Base-by-base conservation (phyloP, 2,113 vertebrate genomes). In the Neogale vison region DNA sequence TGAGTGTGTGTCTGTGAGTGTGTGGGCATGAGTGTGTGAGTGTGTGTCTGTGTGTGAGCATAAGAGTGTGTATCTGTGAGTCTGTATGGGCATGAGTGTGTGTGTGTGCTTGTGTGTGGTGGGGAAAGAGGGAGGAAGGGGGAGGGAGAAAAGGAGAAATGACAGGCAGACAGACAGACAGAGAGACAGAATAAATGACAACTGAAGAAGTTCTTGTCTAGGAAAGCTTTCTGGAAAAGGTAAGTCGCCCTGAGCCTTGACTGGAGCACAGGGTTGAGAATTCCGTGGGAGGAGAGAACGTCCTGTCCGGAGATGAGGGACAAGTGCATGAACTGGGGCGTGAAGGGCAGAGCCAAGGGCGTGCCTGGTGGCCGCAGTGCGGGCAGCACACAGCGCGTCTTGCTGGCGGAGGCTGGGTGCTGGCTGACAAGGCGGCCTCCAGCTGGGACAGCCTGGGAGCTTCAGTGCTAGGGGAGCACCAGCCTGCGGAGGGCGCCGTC, bases 311-410 rank as follows among this genome's bases (percentile, higher is more conserved):
- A 84, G 61, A 14, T 45, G 29, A 29, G 59, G 26, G 47, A 36
- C 1, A 0, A 42, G 45, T 12, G 7, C 6, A 10, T 36, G 50
- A 67, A 9, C n/a, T 4, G 71, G 47, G 59, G 13, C 17, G 0
- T 15, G 72, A 57, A 65, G 1, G 20, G 7, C 50, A 20, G 36
- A 13, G 50, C 36, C 6, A 45, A 45, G 0, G 4, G 21, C 1
- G 7, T 2, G 14, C 39, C 59, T n/a, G 79, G 20, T 11, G 12
- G 89, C 7, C 1, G 8, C 1, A 8, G 20, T 0, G 18, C 20
- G 2, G 36, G 36, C 5, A 10, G 0, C 0, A 0, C 1, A 8
- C 34, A 36, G 3, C 0, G 3, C 11, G 63, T 34, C 36, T 0
- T 21, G 79, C 63, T 18, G 90, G 77, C 47, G 4, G 26, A 42